Percentiles rank a stretch among this genome's conserved stretches.
phyloP scores from a whole-genome alignment of 2,888 invertebrate genomes.

The Xanthia icteritia region DNA sequence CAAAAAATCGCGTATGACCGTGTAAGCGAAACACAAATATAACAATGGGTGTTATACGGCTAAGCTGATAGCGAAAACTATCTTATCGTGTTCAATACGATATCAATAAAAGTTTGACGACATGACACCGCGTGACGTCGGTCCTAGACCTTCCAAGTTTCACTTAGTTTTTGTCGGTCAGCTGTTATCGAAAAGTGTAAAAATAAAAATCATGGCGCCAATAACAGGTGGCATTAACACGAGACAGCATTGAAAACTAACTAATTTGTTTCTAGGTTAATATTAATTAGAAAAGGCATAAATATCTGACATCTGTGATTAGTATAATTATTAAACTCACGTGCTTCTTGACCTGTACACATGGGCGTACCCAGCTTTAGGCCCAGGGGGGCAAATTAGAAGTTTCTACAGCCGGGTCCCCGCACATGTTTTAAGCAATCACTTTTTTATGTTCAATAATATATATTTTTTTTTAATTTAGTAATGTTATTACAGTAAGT shows the following conservation, averaged over 20 bases:
- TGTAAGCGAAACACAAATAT: conserved; percentile 72
- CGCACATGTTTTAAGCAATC: no score
- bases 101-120: conserved; percentile 80
- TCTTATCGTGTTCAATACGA: conserved; percentile 85
- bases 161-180: conserved; percentile 29
- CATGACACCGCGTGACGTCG: conserved; percentile 62
- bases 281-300: conserved; percentile 54
- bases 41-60: conserved; percentile 70
- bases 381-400: no score
- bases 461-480: no score
- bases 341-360: background rate
- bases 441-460: no score
- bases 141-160: conserved; percentile 72
- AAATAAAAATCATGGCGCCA: conserved; percentile 21
- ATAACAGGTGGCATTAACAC: conserved; percentile 11
- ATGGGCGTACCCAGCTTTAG: no score
- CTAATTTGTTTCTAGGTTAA: conserved; percentile 29
- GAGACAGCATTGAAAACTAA: conserved; percentile 28
- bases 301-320: conserved; percentile 40
- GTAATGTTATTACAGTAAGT: no score
- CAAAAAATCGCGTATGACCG: conserved; percentile 67
- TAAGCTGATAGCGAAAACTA: conserved; percentile 79
- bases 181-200: conserved; percentile 41
- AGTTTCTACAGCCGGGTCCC: no score
- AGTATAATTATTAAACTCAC: conserved; percentile 22